These are phyloP conservation scores for Dioctria rufipes DNA, from an alignment of 2,888 invertebrate genomes.

Conservation along the genomic window DNA sequence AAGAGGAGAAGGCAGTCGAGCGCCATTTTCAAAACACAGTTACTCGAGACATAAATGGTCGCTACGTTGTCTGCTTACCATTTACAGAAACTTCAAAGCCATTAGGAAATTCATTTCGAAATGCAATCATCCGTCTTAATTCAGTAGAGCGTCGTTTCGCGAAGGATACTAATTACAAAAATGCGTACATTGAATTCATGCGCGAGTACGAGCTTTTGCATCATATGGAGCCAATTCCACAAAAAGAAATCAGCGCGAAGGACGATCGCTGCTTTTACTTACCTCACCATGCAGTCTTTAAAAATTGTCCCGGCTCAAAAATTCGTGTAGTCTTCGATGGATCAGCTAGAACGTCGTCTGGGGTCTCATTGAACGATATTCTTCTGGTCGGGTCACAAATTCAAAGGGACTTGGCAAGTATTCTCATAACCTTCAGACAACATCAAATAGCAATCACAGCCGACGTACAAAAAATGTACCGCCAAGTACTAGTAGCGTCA, in stretches of 20 bases:
- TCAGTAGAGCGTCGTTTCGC: no score
- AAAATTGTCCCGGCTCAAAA: conserved; percentile 14
- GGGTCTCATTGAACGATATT: conserved; percentile 28
- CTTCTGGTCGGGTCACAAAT: conserved; percentile 5
- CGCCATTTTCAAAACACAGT: no score
- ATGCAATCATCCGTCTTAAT: no score
- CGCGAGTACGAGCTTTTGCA: conserved; percentile 59
- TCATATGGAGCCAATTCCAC: conserved; percentile 59
- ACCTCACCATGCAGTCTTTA: conserved; percentile 44
- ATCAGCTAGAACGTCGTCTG: neutral
- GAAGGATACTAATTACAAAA: conserved; percentile 40
- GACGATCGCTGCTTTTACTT: neutral
- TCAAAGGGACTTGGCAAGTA: neutral
- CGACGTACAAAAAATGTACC: neutral
- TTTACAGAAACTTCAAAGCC: no score
- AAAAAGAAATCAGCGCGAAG: neutral
- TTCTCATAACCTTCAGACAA: neutral
- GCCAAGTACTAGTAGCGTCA: no score
- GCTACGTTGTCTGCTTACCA: no score
- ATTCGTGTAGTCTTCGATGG: conserved; percentile 35
- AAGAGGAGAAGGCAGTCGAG: no score
- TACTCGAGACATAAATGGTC: no score
- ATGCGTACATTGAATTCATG: conserved; percentile 56
- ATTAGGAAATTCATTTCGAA: no score
- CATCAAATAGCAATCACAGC: neutral